phyloP scores from a whole-genome alignment of 2,797 vertebrate species.

The Lepus townsendii region DNA sequence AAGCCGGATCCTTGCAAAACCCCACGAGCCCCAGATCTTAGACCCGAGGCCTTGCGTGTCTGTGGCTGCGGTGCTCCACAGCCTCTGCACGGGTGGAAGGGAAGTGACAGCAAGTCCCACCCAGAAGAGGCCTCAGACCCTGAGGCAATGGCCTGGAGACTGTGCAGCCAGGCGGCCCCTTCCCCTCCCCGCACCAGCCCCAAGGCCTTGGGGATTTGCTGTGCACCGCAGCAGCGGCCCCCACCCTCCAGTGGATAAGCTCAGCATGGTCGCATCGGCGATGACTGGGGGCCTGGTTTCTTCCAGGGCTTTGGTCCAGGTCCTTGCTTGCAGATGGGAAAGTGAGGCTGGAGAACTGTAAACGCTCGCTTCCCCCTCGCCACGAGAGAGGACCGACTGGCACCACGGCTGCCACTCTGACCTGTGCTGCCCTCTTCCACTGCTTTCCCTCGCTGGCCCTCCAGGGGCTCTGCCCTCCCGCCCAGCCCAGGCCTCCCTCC shows the following conservation, averaged over 20 bases:
- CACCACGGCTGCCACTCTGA: too few relatives aligned
- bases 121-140: background rate
- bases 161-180: background rate
- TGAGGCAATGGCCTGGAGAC: background rate
- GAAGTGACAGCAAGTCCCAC: too few relatives aligned
- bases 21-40: background rate
- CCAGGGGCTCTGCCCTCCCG: too few relatives aligned
- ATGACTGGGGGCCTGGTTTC: background rate
- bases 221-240: background rate
- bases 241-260: background rate
- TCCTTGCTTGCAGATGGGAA: background rate
- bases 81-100: background rate
- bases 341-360: background rate
- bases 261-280: background rate
- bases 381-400: background rate
- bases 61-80: too few relatives aligned
- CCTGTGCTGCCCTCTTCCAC: fast-evolving
- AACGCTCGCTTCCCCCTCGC: background rate
- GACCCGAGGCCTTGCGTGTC: background rate
- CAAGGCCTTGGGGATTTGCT: background rate
- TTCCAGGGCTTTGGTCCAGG: background rate
- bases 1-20: background rate
- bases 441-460: background rate
- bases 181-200: background rate
- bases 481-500: background rate